Base-by-base conservation (phyloP, 2,888 invertebrate genomes). In the Strigamia maritima region DNA sequence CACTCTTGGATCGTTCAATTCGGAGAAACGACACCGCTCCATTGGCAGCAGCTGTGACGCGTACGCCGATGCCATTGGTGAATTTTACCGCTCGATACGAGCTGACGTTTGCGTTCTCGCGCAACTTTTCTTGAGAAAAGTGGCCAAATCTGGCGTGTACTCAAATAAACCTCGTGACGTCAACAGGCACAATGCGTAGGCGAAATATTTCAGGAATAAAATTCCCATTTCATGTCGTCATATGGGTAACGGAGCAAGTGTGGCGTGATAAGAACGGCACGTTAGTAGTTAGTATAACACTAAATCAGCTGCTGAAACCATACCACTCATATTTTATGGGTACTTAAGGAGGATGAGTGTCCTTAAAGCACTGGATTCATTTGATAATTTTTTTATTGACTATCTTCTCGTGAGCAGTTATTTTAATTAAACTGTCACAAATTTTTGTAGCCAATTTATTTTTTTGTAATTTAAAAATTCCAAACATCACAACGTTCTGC, bases 51-150 rank as follows among this genome's bases (percentile, higher is more conserved):
- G 70, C 70, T 70, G 70, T 28, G 70, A 26, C 24, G 70, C 70
- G 70, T 28, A 3, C 2, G 26, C 26, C 14, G 8, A 16, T 28
- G 14, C n/a, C 70, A 70, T 70, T 70, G 70, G 70, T 28, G 16
- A n/a, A n/a, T 70, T 24, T 70, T 70, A 10, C 70, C 70, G 70
- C 70, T 70, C 70, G 70, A 70, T 70, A 70, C n/a, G 70, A 70
- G 70, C 70, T 70, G 70, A 70, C 70, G 70, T 26, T 70, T 16
- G 49, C 49, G 16, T 49, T 28, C 28, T n/a, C 70, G 16, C 70
- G 19, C 10, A 60, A 70, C 26, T 70, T 70, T 28, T 70, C 28
- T 70, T n/a, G 2, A 26, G 70, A 70, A 28, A 28, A 26, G 70
- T n/a, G n/a, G 2, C 70, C 70, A 26, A 70, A 70, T 26, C 26